Evolutionary conservation across 2,797 vertebrate species (phyloP).

Genomic region (Gymnothorax reevesii): DNA sequence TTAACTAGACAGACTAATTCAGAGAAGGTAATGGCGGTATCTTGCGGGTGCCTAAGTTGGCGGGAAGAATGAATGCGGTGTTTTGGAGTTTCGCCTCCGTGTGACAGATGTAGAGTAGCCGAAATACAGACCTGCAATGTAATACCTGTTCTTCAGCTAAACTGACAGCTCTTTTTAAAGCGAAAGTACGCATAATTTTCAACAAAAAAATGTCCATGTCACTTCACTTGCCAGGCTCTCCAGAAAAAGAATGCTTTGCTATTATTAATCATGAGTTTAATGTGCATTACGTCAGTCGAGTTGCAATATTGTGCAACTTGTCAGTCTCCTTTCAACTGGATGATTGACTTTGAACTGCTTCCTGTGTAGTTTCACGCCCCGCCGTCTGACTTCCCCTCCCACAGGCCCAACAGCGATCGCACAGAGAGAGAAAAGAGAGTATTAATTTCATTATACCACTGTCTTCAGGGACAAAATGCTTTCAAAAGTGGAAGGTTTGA

Average conservation of each 20-base stretch:
- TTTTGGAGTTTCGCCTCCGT: too few species aligned
- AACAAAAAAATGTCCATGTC: not conserved
- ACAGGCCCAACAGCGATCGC: not conserved
- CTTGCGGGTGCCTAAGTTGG: not conserved
- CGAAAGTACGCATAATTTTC: not conserved
- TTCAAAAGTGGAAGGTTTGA: slow-evolving; percentile 1
- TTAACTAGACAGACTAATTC: not conserved
- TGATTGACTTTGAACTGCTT: not conserved
- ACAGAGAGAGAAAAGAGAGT: not conserved
- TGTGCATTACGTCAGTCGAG: not conserved
- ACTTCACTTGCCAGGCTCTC: not conserved
- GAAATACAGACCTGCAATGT: too few species aligned
- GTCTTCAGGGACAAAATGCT: not conserved
- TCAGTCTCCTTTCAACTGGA: not conserved
- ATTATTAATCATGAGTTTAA: not conserved
- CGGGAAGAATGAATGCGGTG: too few species aligned
- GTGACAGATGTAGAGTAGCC: too few species aligned
- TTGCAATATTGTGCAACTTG: not conserved
- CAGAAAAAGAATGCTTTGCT: not conserved
- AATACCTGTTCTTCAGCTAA: too few species aligned
- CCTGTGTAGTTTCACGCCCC: too few species aligned
- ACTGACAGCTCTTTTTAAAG: too few species aligned
- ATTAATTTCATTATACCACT: not conserved
- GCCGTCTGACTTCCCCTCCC: not conserved
- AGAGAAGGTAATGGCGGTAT: not conserved